Conservation (phyloP, 2,888 invertebrate genomes). For the Cistogaster globosa region DNA sequence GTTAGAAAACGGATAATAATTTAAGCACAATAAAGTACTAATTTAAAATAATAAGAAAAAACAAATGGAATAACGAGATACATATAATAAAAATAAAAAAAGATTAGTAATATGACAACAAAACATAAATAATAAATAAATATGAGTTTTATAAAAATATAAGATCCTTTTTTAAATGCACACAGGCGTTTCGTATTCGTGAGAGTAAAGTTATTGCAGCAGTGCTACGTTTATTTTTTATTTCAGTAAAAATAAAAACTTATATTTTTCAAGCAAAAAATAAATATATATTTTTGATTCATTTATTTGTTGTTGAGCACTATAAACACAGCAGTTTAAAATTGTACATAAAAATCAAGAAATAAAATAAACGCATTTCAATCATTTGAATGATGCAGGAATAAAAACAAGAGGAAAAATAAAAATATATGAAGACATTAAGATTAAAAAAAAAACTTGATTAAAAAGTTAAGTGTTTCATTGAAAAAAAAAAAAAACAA, state of each 20-base stretch:
- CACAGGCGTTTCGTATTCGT: constrained; percentile 3
- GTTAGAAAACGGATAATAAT: constrained; percentile 19
- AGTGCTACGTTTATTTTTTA: constrained; percentile 7
- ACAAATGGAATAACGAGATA: constrained; percentile 30
- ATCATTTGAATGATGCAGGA: constrained; percentile 32
- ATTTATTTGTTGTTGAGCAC: constrained; percentile 6
- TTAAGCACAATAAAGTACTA: constrained; percentile 29
- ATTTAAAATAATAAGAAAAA: constrained; percentile 19
- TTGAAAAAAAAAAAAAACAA: constrained; percentile 17
- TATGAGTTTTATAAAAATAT: constrained; percentile 1
- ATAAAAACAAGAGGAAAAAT: constrained; percentile 27
- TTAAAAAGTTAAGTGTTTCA: constrained; percentile 44
- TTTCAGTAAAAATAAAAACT: constrained; percentile 10
- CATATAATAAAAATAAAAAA: constrained; percentile 27
- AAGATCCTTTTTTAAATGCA: constrained; percentile 35
- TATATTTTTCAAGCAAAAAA: neutral
- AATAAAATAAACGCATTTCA: neutral
- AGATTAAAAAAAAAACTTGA: constrained; percentile 21
- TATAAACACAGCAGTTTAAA: neutral
- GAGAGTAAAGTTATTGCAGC: neutral
- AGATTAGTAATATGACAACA: neutral
- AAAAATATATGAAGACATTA: constrained; percentile 24
- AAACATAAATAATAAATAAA: constrained; percentile 5
- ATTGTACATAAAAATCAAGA: constrained; percentile 9
- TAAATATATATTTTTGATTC: neutral